Evolutionary conservation across 2,113 vertebrate species (phyloP), one percentile per base, ranked within the genome.

Genomic region (Parus major): DNA sequence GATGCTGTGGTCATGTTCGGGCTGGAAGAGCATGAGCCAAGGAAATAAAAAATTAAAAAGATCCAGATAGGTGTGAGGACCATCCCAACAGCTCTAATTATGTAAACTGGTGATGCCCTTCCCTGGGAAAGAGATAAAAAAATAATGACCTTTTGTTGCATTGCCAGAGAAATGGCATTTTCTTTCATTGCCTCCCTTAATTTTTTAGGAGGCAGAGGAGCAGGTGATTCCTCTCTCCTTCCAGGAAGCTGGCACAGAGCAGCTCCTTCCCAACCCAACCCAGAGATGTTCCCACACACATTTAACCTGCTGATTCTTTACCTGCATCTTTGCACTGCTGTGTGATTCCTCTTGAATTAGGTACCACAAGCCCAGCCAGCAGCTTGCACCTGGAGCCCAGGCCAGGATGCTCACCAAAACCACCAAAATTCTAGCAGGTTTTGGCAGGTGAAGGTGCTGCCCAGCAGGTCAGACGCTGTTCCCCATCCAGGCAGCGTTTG

Each of bases 121-220:
- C 77, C 7, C 44, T 22, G 53, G 22, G 65, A 72, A 85, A 71
- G 36, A 28, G 31, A 21, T 27, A 14, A 46, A n/a, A 52, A 56
- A 56, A 50, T 59, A 78, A 83, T 76, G 92, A 96, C 92, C 90
- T 97, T 96, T 93, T 59, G 71, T 96, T 76, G 31, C 42, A 42
- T 77, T 90, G 90, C 82, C 19, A 49, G 94, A 97, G 89, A 95
- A 98, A 93, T 77, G 90, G 68, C 56, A 72, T 93, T 97, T 97
- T 80, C 83, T 91, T 60, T 33, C 50, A 7, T 35, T 10, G 4
- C 31, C 44, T 57, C 39, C 16, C 24, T 63, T 36, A 77, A 53
- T 82, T 70, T 36, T 56, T 77, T 9, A 5, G 50, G 79, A 83
- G 61, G 81, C 15, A 35, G 55, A 80, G 33, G 35, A 35, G 59